Base-by-base conservation (phyloP, 2,888 invertebrate genomes). In the Drosophila paranaensis region DNA sequence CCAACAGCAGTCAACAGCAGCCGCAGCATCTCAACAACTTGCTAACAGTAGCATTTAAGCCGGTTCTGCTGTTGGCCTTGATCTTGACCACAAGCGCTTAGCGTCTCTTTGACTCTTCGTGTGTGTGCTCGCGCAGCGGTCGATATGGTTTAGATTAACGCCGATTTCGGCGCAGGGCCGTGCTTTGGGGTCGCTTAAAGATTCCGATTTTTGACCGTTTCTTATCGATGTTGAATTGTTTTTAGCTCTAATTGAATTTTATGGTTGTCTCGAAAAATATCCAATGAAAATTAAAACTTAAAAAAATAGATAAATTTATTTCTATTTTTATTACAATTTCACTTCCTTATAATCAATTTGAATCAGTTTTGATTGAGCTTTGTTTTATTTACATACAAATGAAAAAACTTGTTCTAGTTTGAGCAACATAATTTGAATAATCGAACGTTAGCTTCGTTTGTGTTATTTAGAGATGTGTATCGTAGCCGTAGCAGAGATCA, bases 21-120 rank as follows among this genome's bases (percentile, higher is more conserved):
- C 33, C 5, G 14, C 43, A 10, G 27, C 56, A 68, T 68, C 71
- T 73, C 65, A 75, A 71, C 67, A 51, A 57, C 53, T 54, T 65
- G 58, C 55, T 43, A 82, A 87, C 82, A 67, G 87, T 78, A 81
- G 71, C 68, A 58, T 73, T 73, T 77, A 70, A 85, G 81, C 82
- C 81, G 79, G 80, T 89, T 86, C 39, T 62, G 46, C 39, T 55
- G 57, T 70, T 66, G 79, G 45, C 89, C 90, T 82, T 90, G 90
- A 90, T 90, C 89, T 89, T 89, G 90, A 90, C 90, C 90, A 90
- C 79, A 80, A 79, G 53, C 61, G 42, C n/a, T 42, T 56, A 56
- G 14, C 25, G 60, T 30, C 39, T 54, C 13, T 53, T 27, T 57
- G 39, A 43, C 33, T 68, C 58, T 43, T 54, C 57, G 40, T 27